These are phyloP conservation scores for Gouania willdenowi DNA, from an alignment of 2,797 vertebrate species.

Conservation along the genomic window DNA sequence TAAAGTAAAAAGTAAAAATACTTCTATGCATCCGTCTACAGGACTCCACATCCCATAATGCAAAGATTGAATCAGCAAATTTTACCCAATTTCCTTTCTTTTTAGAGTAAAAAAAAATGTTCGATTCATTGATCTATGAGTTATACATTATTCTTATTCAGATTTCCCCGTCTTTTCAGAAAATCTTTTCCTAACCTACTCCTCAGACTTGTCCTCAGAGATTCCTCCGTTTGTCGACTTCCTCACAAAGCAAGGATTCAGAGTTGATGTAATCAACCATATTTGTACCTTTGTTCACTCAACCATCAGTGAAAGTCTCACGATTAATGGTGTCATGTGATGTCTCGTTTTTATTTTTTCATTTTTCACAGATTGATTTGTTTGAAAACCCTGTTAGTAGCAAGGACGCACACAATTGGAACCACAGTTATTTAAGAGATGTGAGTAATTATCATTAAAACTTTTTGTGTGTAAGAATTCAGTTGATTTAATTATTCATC, in stretches of 20 bases:
- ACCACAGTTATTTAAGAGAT: slow-evolving; percentile 84
- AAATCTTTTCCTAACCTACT: slow-evolving; percentile 89
- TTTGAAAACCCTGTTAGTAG: slow-evolving; percentile 79
- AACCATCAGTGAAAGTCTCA: too few species aligned
- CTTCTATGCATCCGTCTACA: too few species aligned
- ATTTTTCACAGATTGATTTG: slow-evolving; percentile 78
- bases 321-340: too few species aligned
- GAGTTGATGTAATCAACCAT: slow-evolving; percentile 65
- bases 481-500: too few species aligned
- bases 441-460: slow-evolving; percentile 69
- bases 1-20: too few species aligned
- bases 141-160: too few species aligned
- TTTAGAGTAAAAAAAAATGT: too few species aligned
- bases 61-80: too few species aligned
- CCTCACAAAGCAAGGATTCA: slow-evolving; percentile 84
- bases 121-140: too few species aligned
- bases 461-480: neutral
- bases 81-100: too few species aligned
- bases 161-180: slow-evolving; percentile 72
- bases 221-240: slow-evolving; percentile 84
- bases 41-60: too few species aligned
- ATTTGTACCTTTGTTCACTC: neutral
- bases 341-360: too few species aligned
- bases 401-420: slow-evolving; percentile 86
- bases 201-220: slow-evolving; percentile 78